Base-by-base conservation (phyloP, 2,797 vertebrate species). In the Eupleurogrammus muticus region DNA sequence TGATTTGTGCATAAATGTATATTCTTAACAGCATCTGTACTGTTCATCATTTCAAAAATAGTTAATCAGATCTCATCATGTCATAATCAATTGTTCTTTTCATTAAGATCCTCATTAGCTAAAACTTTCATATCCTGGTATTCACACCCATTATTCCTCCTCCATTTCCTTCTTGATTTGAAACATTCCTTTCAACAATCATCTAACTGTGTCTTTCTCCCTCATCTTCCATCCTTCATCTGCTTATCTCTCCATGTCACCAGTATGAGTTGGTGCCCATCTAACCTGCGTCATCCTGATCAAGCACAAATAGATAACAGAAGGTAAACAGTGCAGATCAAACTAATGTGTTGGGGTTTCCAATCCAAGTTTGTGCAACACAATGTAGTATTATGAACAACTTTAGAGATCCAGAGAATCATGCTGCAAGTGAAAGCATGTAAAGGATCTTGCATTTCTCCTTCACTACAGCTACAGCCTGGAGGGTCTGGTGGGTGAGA, bases 391-490 rank as follows among this genome's bases (percentile, higher is more conserved):
- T 5, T 40, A 40, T 40, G 13, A 40, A 40, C 38, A 40, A 12
- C 13, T 40, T 40, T 14, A 16, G 12, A 14, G 12, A 40, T 40
- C 13, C 13, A 42, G 40, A 42, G 2, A 17, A 42, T 4, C 38
- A 13, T 42, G 16, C 40, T 40, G 38, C 16, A 16, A 2, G 16
- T 16, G 9, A 16, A 5, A 16, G 14, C 14, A 44, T 44, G 13
- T 40, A 42, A 42, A 42, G 38, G 38, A 38, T 11, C 13, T 51
- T 1, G 14, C 3, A 9, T 6, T 55, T 36, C 46, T 56, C n/a
- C 51, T 21, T 53, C 35, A n/a, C 8, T 89, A 86, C 75, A 97
- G 96, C 93, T 96, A 95, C 87, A 97, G 96, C 84, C 87, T 97
- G 7, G 96, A 97, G 85, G 96, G 96, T 62, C 92, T 97, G 60